Percentiles rank a stretch among this genome's conserved stretches.
These are phyloP conservation scores for Zaprionus ghesquierei DNA, from an alignment of 1,140 invertebrate genomes.

Conservation along the genomic window DNA sequence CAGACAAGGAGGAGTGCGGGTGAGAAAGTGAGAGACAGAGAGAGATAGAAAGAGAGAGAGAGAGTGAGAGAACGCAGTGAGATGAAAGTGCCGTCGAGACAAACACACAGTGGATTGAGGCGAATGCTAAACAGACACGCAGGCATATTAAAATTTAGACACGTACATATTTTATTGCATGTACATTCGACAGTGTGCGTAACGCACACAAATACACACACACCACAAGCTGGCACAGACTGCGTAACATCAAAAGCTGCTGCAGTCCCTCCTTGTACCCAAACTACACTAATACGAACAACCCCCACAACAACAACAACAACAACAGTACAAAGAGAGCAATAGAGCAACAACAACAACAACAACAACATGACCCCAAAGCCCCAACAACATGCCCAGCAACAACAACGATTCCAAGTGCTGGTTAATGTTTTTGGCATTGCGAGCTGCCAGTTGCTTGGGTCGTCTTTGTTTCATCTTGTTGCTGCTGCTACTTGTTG, in stretches of 20 bases:
- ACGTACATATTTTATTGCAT: constrained; percentile 72
- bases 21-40: neutral
- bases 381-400: constrained; percentile 12
- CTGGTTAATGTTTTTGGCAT: constrained; percentile 42
- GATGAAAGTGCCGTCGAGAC: constrained; percentile 23
- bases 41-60: neutral
- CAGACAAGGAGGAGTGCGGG: neutral
- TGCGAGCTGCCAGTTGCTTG: constrained; percentile 4
- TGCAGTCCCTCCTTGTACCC: constrained; percentile 8
- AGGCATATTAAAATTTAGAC: constrained; percentile 73
- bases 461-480: neutral
- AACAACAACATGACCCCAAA: constrained; percentile 6
- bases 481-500: neutral
- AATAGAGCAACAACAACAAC: neutral
- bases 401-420: constrained; percentile 12
- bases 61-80: constrained; percentile 1
- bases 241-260: constrained; percentile 40
- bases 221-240: constrained; percentile 10
- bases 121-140: constrained; percentile 51
- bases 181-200: constrained; percentile 35
- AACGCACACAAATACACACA: neutral
- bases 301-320: neutral
- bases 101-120: constrained; percentile 35
- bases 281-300: constrained; percentile 7
- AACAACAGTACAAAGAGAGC: neutral